Percentiles rank a stretch among this genome's conserved stretches.
These are phyloP conservation scores for Frankliniella fusca DNA, from an alignment of 2,888 invertebrate genomes.

Conservation along the genomic window DNA sequence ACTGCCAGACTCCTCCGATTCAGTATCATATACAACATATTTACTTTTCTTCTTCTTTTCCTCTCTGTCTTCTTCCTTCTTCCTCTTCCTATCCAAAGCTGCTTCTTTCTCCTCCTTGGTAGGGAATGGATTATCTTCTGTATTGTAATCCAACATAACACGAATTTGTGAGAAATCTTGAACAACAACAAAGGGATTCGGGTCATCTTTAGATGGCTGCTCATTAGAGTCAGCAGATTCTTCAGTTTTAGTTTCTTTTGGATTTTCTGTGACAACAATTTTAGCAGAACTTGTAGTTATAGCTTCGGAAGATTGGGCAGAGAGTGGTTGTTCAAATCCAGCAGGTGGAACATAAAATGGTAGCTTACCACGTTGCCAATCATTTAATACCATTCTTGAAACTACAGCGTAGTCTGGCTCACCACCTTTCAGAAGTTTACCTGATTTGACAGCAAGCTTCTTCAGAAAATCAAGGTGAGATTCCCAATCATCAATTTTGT, in stretches of 20 bases:
- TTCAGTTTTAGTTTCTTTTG: conserved; percentile 40
- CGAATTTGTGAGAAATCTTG: conserved; percentile 80
- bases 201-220: conserved; percentile 45
- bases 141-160: conserved; percentile 65
- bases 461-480: conserved; percentile 85
- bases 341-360: conserved; percentile 91
- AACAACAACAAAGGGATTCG: conserved; percentile 54
- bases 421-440: conserved; percentile 92
- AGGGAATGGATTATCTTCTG: conserved; percentile 49
- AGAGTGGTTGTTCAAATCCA: conserved; percentile 67
- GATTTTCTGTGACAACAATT: conserved; percentile 39
- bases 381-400: conserved; percentile 93
- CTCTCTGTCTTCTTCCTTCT: conserved; percentile 53
- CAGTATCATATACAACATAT: conserved; percentile 40
- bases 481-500: conserved; percentile 79
- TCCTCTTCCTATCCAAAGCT: conserved; percentile 38
- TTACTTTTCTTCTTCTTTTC: conserved; percentile 43
- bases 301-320: conserved; percentile 38
- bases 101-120: conserved; percentile 43
- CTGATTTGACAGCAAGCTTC: conserved; percentile 77
- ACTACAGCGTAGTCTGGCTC: conserved; percentile 88
- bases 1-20: conserved; percentile 37
- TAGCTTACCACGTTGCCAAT: conserved; percentile 96
- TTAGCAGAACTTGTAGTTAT: conserved; percentile 29
- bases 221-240: conserved; percentile 36